Conservation (phyloP, 2,113 vertebrate species). For the Anguilla japonica region DNA sequence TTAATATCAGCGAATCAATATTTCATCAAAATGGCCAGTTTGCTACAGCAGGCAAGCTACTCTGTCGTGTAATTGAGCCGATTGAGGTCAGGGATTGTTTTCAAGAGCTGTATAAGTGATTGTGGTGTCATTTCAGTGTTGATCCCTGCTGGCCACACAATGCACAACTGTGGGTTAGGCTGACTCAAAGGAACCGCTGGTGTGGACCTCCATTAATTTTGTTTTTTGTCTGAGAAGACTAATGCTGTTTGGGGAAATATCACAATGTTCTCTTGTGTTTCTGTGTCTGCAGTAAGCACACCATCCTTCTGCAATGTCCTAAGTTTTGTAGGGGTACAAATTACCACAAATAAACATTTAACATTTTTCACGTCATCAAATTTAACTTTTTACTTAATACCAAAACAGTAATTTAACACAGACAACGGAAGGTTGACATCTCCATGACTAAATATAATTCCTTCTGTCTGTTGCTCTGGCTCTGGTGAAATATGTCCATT, state of each 20-base stretch:
- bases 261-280: not conserved
- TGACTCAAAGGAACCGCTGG: not conserved
- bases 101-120: slow-evolving; percentile 24
- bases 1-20: slow-evolving; percentile 45
- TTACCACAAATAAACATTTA: no score
- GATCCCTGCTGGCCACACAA: not conserved
- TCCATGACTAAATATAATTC: not conserved
- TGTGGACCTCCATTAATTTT: slow-evolving; percentile 1
- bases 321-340: not conserved
- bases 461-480: no score
- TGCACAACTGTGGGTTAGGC: not conserved
- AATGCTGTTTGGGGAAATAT: slow-evolving; percentile 18
- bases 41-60: slow-evolving; percentile 3
- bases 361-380: no score
- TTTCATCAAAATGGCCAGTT: slow-evolving; percentile 41
- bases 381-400: no score
- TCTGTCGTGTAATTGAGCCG: slow-evolving; percentile 29
- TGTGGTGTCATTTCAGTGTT: slow-evolving; percentile 14
- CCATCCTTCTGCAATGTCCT: not conserved
- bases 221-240: not conserved
- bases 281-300: not conserved
- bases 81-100: slow-evolving; percentile 19
- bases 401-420: no score
- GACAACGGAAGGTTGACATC: no score
- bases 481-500: not conserved